A percentile compares a stretch with the other conserved stretches of the same genome.
phyloP scores from a whole-genome alignment of 2,797 vertebrate genomes.

The Tamandua tetradactyla region DNA sequence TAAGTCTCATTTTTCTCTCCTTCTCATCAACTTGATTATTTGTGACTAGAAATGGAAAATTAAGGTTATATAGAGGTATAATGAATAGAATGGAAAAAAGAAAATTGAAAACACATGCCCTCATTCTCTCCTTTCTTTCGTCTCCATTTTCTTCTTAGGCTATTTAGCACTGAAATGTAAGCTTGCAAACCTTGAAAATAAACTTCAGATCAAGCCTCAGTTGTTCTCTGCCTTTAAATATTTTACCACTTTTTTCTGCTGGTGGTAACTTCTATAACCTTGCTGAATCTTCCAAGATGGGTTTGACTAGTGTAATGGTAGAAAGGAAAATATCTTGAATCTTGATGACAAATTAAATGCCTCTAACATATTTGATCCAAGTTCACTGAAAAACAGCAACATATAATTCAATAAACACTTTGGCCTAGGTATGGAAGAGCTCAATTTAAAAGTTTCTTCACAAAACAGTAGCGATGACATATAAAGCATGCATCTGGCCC shows the following conservation, averaged over 20 bases:
- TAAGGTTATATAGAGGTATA: background rate
- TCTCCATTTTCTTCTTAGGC: background rate
- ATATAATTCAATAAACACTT: background rate
- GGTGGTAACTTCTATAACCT: background rate
- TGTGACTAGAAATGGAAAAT: background rate
- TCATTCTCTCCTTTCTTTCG: background rate
- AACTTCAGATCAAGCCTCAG: background rate
- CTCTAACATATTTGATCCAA: background rate
- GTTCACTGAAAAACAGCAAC: background rate
- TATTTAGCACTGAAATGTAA: background rate
- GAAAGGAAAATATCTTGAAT: background rate
- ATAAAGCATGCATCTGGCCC: background rate
- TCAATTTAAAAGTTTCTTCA: background rate
- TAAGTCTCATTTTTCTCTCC: background rate
- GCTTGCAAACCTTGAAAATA: background rate
- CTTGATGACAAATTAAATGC: background rate
- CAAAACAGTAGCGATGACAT: background rate
- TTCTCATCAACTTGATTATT: background rate
- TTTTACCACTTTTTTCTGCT: background rate
- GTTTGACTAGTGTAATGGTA: background rate
- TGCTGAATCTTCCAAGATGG: background rate
- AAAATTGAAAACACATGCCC: background rate
- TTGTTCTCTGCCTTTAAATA: background rate
- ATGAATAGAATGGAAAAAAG: background rate
- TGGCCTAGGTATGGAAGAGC: background rate